These are phyloP conservation scores for Epizoanthus scotinus DNA, from an alignment of 92 coral and sea anemone genomes.

Conservation along the genomic window DNA sequence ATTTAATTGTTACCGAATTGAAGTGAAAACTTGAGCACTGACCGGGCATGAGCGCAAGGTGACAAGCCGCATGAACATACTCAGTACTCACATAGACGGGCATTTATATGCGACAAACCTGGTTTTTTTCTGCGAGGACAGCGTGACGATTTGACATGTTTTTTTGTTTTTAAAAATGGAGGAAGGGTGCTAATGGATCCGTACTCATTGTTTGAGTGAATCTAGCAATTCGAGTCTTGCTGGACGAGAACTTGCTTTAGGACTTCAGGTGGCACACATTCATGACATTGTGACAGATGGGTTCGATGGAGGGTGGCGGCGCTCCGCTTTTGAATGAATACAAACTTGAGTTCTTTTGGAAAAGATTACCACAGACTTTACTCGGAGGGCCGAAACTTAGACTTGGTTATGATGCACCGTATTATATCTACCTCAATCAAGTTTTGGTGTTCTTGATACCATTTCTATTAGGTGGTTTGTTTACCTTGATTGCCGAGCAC, in stretches of 20 bases:
- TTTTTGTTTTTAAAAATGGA: not conserved
- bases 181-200: not conserved
- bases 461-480: slow-evolving; percentile 74
- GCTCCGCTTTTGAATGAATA: slow-evolving; percentile 97
- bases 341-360: slow-evolving; percentile 92
- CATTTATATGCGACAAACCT: not conserved
- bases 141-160: not conserved
- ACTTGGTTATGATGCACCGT: slow-evolving; percentile 86
- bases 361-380: slow-evolving; percentile 88
- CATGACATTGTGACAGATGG: slow-evolving; percentile 51
- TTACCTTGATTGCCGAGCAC: slow-evolving; percentile 80
- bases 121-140: not conserved
- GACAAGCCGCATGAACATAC: too few relatives aligned
- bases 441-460: slow-evolving; percentile 78
- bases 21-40: too few relatives aligned
- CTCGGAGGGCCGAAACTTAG: slow-evolving; percentile 87
- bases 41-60: too few relatives aligned
- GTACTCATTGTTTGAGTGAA: not conserved
- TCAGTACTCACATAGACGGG: too few relatives aligned
- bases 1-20: too few relatives aligned
- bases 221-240: not conserved
- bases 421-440: slow-evolving; percentile 82
- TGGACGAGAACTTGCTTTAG: slow-evolving; percentile 6
- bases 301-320: slow-evolving; percentile 78
- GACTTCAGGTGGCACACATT: slow-evolving; percentile 15